Evolutionary conservation across 2,888 invertebrate species (phyloP), one percentile per base, ranked within the genome.

Genomic region (Galerucella nymphaeae): DNA sequence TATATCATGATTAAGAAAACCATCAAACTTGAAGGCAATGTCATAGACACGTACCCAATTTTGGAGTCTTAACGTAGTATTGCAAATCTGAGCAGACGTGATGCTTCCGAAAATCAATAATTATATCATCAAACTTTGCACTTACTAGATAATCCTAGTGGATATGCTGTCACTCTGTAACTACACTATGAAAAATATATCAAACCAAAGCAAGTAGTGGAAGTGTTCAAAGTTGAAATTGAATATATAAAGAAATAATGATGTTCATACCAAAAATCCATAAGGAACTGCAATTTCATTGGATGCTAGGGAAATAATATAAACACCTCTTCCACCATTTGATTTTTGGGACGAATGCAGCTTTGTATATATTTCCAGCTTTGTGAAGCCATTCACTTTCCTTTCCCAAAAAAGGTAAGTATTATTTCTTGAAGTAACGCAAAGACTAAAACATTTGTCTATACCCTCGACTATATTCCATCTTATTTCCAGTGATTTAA

Each of bases 401-500:
- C 6, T 30, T 30, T 30, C 0, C 8, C 8, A 30, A 30, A 6
- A 30, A n/a, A n/a, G n/a, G n/a, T n/a, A n/a, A n/a, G n/a, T n/a
- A n/a, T n/a, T n/a, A n/a, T 30, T 30, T 4, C 30, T 30, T 30
- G 5, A 4, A 30, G 30, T 1, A 30, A 30, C 30, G 5, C 30
- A 6, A 6, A 30, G 30, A 30, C 5, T 30, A 30, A 30, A 30
- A 30, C 30, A 30, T 30, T 30, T 30, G 30, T 30, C 6, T 30
- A 6, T 30, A 38, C 30, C 30, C 30, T 38, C 9, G 8, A 38
- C 30, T 9, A 45, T 45, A 50, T 41, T 67, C 45, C 68, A 53
- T 63, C 62, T 66, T 42, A 67, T 67, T 72, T 72, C 72, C 72
- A 58, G 63, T 64, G 63, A 72, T 72, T 72, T 64, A 67, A 63